phyloP scores from a whole-genome alignment of 2,888 invertebrate species.

The Cryptus viduatorius region DNA sequence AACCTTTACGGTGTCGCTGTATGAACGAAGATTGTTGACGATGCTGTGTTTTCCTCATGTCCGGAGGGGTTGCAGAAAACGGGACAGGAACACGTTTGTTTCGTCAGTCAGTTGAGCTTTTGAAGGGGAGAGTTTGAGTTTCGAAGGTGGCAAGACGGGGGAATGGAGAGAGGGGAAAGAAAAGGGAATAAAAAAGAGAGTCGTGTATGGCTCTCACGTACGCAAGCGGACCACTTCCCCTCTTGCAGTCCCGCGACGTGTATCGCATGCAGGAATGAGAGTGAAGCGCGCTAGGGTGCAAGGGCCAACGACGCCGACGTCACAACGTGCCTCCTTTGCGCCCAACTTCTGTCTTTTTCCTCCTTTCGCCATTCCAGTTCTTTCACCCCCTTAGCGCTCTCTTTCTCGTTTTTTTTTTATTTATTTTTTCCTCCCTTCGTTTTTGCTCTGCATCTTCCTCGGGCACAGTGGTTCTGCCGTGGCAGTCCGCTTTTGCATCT shows the following conservation, averaged over 20 bases:
- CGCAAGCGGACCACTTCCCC: conserved; percentile 42
- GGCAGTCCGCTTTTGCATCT: conserved; percentile 61
- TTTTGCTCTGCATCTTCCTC: conserved; percentile 67
- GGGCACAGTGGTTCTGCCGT: conserved; percentile 29
- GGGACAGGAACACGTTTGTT: conserved; percentile 19
- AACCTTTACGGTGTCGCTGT: conserved; percentile 10
- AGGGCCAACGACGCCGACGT: conserved; percentile 70
- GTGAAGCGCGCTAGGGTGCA: conserved; percentile 68
- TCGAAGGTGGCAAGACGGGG: conserved; percentile 34
- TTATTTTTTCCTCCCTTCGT: conserved; percentile 66
- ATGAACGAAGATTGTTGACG: neutral
- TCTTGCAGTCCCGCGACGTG: conserved; percentile 31
- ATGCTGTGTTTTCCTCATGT: neutral
- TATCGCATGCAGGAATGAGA: conserved; percentile 29
- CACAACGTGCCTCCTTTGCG: conserved; percentile 24
- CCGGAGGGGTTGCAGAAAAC: neutral
- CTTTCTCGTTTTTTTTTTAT: conserved; percentile 51
- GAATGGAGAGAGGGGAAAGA: conserved; percentile 10
- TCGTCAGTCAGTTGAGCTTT: conserved; percentile 45
- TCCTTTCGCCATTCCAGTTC: conserved; percentile 68
- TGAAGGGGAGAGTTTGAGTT: conserved; percentile 18
- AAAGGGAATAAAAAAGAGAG: conserved; percentile 42
- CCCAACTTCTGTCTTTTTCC: conserved; percentile 61
- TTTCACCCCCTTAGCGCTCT: conserved; percentile 66
- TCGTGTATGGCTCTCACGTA: conserved; percentile 50